Conservation (phyloP, 2,888 invertebrate genomes). For the Rhamphomyia laevipes region DNA sequence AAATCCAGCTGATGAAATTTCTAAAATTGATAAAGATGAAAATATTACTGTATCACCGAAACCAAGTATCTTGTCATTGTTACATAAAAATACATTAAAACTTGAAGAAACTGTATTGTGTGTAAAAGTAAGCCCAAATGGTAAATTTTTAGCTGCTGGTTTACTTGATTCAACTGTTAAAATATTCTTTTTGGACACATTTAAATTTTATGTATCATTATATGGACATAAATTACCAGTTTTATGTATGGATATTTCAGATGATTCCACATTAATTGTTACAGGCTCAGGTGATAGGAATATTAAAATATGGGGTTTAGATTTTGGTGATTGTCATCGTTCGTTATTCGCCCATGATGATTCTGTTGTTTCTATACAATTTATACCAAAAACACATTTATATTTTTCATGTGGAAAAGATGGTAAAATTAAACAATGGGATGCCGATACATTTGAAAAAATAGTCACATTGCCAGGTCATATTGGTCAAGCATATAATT, state of each 20-base stretch:
- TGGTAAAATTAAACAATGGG: conserved; percentile 93
- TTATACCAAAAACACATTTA: conserved; percentile 83
- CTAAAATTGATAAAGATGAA: too few relatives aligned
- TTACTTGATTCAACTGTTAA: conserved; percentile 89
- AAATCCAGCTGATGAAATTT: conserved; percentile 38
- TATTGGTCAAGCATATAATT: conserved; percentile 61
- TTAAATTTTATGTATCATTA: conserved; percentile 89
- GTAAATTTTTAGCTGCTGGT: conserved; percentile 78
- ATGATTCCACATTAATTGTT: conserved; percentile 72
- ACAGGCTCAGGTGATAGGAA: conserved; percentile 95
- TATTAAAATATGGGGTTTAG: conserved; percentile 96
- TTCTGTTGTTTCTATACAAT: conserved; percentile 78
- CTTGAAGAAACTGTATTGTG: conserved; percentile 79
- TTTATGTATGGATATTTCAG: conserved; percentile 83
- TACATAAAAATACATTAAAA: conserved; percentile 72
- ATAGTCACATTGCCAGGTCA: conserved; percentile 85
- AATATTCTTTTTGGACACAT: conserved; percentile 86
- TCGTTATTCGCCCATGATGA: conserved; percentile 95
- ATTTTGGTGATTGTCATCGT: conserved; percentile 96
- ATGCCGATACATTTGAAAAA: conserved; percentile 82
- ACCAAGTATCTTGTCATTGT: conserved; percentile 54
- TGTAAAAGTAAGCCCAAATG: conserved; percentile 72
- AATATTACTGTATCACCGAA: background rate
- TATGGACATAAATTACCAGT: conserved; percentile 97
- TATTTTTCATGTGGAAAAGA: conserved; percentile 92